Base-by-base conservation (phyloP, 1,140 invertebrate species). In the Carposina sasakii region DNA sequence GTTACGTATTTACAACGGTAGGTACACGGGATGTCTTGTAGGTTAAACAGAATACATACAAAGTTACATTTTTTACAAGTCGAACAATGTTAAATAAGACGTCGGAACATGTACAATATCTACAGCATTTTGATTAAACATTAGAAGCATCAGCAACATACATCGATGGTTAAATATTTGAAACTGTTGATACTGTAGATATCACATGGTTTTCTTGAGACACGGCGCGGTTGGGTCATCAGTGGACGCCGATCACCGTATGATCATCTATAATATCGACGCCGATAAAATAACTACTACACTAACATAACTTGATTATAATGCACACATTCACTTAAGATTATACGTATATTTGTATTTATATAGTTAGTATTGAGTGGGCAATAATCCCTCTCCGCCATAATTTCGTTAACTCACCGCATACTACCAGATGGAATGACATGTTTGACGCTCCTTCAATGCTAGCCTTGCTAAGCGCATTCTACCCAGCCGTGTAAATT, bases 301-400 rank as follows among this genome's bases (percentile, higher is more conserved):
- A 48, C 66, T 77, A 76, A 81, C 60, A 67, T 64, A 74, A 76
- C 55, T 68, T 56, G 71, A 74, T 76, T 75, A 83, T 71, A 81
- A 81, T 71, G 77, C 76, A 81, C 67, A 79, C 76, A 81, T 75
- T 74, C 65, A 76, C 62, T 76, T 72, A 69, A n/a, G n/a, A n/a
- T n/a, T n/a, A n/a, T n/a, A n/a, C n/a, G n/a, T n/a, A 44, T 48
- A 57, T 66, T 60, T 74, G 75, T 57, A 47, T 40, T 28, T 48
- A 17, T 63, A 60, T 70, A 69, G 73, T 61, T 68, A 67, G 67
- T 56, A 64, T 57, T 57, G 74, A 81, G 67, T 71, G 79, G 79
- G 77, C 77, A 67, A 71, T 65, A 77, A 79, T 84, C 79, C 79
- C 79, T 83, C 79, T 76, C 76, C 79, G 75, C 77, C 79, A 83